Conservation (phyloP, 2,888 invertebrate species). For the Andrena dorsata region DNA sequence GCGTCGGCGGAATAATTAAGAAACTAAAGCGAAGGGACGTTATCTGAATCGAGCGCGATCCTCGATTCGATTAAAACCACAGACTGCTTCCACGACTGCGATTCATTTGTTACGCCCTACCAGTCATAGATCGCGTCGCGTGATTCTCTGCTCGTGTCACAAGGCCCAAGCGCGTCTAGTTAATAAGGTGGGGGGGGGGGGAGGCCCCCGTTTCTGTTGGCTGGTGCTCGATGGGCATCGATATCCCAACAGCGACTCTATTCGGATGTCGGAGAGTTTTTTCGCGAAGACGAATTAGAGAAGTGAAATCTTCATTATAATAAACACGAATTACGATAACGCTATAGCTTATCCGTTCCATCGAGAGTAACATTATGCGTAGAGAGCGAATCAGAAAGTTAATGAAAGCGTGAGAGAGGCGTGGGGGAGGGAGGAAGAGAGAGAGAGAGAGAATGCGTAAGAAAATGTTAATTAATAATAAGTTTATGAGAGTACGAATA, state of each 20-base stretch:
- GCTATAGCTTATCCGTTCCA: constrained; percentile 79
- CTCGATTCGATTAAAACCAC: constrained; percentile 18
- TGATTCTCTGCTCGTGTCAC: constrained; percentile 26
- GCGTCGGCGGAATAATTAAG: not conserved
- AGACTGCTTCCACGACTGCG: constrained; percentile 59
- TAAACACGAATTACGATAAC: constrained; percentile 44
- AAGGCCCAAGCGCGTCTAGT: constrained; percentile 12
- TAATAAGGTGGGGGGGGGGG: constrained; percentile 8
- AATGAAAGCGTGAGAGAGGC: not conserved
- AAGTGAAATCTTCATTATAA: constrained; percentile 32
- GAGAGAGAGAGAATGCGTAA: constrained; percentile 33
- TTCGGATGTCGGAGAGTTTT: constrained; percentile 16
- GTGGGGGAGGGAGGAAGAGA: not conserved
- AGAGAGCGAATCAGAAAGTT: constrained; percentile 45
- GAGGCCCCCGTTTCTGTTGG: constrained; percentile 1
- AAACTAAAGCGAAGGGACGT: too few species aligned
- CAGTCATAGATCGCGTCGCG: constrained; percentile 20
- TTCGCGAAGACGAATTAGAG: constrained; percentile 1
- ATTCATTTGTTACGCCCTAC: constrained; percentile 51
- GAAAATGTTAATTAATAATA: constrained; percentile 79
- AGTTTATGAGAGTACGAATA: constrained; percentile 78
- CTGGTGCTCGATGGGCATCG: constrained; percentile 17
- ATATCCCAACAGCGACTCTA: constrained; percentile 6
- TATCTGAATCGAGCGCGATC: constrained; percentile 3
- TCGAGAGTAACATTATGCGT: constrained; percentile 70